Base-by-base conservation (phyloP, 1,140 invertebrate species). In the Manduca sexta region DNA sequence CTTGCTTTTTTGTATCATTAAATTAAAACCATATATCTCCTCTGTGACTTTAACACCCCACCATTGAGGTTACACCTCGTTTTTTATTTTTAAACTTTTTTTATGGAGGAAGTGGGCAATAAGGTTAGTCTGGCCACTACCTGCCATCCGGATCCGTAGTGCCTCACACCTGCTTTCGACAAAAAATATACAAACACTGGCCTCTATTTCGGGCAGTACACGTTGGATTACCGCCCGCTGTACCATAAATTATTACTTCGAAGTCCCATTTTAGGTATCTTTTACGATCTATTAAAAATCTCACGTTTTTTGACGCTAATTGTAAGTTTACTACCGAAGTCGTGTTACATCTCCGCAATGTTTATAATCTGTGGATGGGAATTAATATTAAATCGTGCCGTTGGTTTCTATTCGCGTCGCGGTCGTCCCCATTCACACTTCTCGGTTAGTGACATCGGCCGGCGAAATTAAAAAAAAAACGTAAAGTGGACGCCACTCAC, bases 101-200 rank as follows among this genome's bases (percentile, higher is more conserved):
- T 69, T 73, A 65, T 64, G 44, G 53, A 69, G 75, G 69, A 75
- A 73, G 64, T 68, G 68, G 69, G 55, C 61, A 74, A 69, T 60
- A 62, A 57, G 68, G 62, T 69, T 70, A 64, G 55, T 60, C 63
- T 51, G 59, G 39, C 56, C 33, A 46, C 64, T 81, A 74, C 74
- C 73, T 73, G 74, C 41, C 48, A 45, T 39, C 45, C 49, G 43
- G 45, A 56, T 56, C 34, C 41, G 55, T 37, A 33, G 52, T 52
- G 42, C 49, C 49, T 58, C 49, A 51, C 73, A 80, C 74, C 76
- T 79, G 74, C 67, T 74, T 65, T 69, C 53, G 41, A 78, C 52
- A 78, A 80, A 55, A 79, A 76, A 71, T 66, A 71, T 69, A 69
- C 55, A 80, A 76, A 74, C 73, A 73, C 52, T 42, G 45, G 41